phyloP scores from a whole-genome alignment of 2,888 invertebrate genomes.

The Pardosa pseudoannulata region DNA sequence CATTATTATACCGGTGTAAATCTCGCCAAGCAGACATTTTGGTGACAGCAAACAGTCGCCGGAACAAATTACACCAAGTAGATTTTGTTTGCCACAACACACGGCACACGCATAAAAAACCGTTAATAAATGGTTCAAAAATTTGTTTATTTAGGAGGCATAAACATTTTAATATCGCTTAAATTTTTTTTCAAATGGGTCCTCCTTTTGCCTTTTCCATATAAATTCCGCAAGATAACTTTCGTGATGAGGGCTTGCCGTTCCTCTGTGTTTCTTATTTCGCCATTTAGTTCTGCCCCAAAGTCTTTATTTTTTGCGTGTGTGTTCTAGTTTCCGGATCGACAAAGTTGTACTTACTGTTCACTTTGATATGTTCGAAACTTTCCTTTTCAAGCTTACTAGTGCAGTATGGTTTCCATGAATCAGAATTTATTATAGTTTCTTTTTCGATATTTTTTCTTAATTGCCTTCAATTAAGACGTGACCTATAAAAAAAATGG shows the following conservation, averaged over 20 bases:
- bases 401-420: constrained; percentile 13
- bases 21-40: no score
- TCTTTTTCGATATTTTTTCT: constrained; percentile 24
- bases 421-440: constrained; percentile 15
- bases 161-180: neutral
- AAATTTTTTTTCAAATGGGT: no score
- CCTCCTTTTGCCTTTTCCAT: neutral
- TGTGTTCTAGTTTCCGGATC: constrained; percentile 35
- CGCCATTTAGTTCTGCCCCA: constrained; percentile 20
- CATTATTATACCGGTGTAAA: no score
- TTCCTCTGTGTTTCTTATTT: constrained; percentile 30
- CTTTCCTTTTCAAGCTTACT: constrained; percentile 17
- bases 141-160: neutral
- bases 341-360: constrained; percentile 31
- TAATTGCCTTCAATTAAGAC: neutral
- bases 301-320: constrained; percentile 27
- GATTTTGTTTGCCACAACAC: neutral
- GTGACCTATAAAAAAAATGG: no score
- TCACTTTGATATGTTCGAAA: constrained; percentile 23
- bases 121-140: neutral
- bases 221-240: constrained; percentile 8
- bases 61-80: neutral
- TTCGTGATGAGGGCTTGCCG: constrained; percentile 4
- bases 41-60: no score
- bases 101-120: constrained; percentile 1